phyloP scores from a whole-genome alignment of 2,888 invertebrate genomes.

The Xylophagus ater region DNA sequence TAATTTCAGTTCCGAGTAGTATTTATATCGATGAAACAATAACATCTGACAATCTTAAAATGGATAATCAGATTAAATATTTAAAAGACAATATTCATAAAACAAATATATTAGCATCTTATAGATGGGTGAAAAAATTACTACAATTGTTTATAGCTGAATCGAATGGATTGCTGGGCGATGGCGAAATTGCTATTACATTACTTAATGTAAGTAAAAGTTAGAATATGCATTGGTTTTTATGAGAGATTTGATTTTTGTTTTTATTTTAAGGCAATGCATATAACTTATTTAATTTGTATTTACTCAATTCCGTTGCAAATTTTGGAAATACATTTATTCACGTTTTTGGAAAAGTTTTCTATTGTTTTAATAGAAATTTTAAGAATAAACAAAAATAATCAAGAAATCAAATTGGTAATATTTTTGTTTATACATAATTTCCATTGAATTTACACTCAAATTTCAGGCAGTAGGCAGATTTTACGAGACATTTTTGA shows the following conservation, averaged over 20 bases:
- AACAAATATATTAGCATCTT: conserved; percentile 19
- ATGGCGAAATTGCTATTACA: conserved; percentile 14
- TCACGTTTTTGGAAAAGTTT: conserved; percentile 29
- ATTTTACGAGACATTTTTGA: conserved; percentile 3
- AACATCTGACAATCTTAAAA: conserved; percentile 10
- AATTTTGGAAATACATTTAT: conserved; percentile 24
- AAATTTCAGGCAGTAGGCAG: conserved; percentile 1
- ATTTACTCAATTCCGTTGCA: conserved; percentile 27
- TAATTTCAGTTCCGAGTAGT: conserved; percentile 26
- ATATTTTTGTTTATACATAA: neutral
- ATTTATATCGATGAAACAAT: conserved; percentile 20
- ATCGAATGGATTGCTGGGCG: conserved; percentile 27
- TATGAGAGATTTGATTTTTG: conserved; percentile 1
- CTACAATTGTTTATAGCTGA: conserved; percentile 29
- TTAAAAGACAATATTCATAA: neutral
- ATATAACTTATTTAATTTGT: conserved; percentile 29
- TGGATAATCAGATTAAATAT: neutral
- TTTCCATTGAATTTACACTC: conserved; percentile 1
- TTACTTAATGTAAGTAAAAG: neutral
- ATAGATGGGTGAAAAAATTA: conserved; percentile 33
- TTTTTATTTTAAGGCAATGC: conserved; percentile 20
- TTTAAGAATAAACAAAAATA: neutral
- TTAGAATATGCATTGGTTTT: neutral
- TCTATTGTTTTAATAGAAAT: conserved; percentile 27
- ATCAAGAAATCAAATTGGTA: neutral